Evolutionary conservation across 64 coral and sea anemone genomes (phyloP), one percentile per base, ranked within the genome.

Genomic region (Astreopora myriophthalma): DNA sequence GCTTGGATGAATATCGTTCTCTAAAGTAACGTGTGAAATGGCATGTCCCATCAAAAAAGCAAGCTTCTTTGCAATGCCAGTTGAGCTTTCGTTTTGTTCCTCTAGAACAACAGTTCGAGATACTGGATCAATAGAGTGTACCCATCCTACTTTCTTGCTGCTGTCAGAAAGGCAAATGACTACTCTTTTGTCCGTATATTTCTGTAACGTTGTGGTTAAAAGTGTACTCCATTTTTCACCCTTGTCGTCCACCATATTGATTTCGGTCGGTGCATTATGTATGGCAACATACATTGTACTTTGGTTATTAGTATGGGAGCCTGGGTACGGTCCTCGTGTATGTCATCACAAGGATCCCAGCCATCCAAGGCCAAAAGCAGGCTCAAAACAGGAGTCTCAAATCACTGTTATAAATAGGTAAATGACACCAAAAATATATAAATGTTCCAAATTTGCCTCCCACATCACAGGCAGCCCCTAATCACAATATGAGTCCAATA

Each of bases 121-220:
- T 0, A 98, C 93, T 30, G 96, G 96, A 90, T 98, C 96, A 29
- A 98, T 79, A 49, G 96, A 89, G 40, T 92, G 89, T 61, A 98
- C 82, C 93, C 93, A 98, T 23, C 96, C 96, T 38, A 34, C 68
- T 57, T 89, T 89, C 34, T 42, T 71, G 20, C 67, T 86, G 3
- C 79, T 74, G 46, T 98, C 86, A n/a, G 28, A 82, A 8, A 98
- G 38, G 23, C 17, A 42, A 62, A 95, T 73, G 57, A 38, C 49
- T 3, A 88, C 72, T 55, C 88, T 91, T 58, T 88, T 92, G 44
- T 79, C 60, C 1, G 78, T 63, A 33, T 73, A 88, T 64, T 88
- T n/a, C 23, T 14, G 46, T n/a, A 92, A 92, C 31, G 66, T 33
- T 31, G 57, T 31, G 20, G 36, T 71, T 38, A 67, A 68, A 46